Conservation (phyloP, 2,113 vertebrate genomes). For the Phalacrocorax aristotelis region DNA sequence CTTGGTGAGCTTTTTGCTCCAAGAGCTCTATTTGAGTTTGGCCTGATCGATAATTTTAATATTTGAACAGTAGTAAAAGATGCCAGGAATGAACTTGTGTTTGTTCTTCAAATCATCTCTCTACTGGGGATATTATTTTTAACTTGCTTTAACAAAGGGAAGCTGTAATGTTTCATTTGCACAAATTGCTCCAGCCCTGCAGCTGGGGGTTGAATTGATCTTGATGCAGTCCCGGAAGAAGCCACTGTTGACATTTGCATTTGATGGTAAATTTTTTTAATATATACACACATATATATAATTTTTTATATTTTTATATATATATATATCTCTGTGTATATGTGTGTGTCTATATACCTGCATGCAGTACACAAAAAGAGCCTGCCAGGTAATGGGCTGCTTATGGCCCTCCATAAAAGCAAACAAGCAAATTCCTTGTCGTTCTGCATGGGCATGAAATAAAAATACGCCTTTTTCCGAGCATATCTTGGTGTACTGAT, state of each 20-base stretch:
- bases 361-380: neutral
- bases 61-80: neutral
- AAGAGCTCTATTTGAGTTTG: neutral
- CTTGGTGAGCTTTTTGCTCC: neutral
- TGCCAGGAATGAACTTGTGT: neutral
- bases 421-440: neutral
- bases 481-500: neutral
- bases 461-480: neutral
- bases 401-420: neutral
- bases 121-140: neutral
- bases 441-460: neutral
- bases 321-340: too few relatives aligned
- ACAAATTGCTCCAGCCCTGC: neutral
- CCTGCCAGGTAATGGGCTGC: neutral
- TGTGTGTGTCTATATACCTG: neutral
- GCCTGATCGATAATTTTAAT: neutral
- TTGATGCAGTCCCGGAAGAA: neutral
- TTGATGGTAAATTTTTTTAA: slow-evolving; percentile 37
- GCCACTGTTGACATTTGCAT: slow-evolving; percentile 11
- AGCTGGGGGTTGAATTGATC: slow-evolving; percentile 3
- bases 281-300: too few relatives aligned
- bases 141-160: neutral
- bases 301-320: neutral
- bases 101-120: slow-evolving; percentile 14
- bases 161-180: neutral